Conservation (phyloP, 2,113 vertebrate species). For the Orycteropus afer region DNA sequence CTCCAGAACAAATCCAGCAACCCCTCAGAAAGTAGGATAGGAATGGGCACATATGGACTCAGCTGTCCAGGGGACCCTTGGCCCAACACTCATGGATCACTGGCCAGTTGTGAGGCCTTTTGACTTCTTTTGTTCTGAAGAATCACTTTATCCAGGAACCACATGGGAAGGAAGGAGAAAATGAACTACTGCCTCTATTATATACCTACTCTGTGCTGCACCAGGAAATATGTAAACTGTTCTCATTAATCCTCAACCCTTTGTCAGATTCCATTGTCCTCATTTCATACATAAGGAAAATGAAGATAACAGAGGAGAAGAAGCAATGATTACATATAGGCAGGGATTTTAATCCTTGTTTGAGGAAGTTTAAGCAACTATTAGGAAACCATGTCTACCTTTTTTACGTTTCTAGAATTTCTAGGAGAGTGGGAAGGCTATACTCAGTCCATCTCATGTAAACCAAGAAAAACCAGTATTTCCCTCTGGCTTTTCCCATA, state of each 20-base stretch:
- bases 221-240: accelerated
- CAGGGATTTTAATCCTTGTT: neutral
- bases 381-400: neutral
- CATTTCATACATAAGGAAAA: accelerated
- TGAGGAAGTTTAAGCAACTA: neutral
- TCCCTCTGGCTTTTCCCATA: neutral
- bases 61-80: neutral
- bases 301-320: neutral
- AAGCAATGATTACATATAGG: accelerated
- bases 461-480: neutral
- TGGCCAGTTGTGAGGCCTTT: neutral
- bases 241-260: neutral
- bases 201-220: neutral
- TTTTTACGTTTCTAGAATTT: neutral
- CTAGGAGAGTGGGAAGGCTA: neutral
- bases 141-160: neutral
- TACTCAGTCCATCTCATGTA: accelerated
- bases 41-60: neutral
- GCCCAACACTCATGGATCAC: neutral
- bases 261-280: neutral
- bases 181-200: too few relatives aligned
- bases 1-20: neutral
- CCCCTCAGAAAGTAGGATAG: neutral
- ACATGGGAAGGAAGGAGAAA: neutral
- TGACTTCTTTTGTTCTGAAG: neutral